phyloP scores from a whole-genome alignment of 1,140 invertebrate species.

The Eulimnadia texana region DNA sequence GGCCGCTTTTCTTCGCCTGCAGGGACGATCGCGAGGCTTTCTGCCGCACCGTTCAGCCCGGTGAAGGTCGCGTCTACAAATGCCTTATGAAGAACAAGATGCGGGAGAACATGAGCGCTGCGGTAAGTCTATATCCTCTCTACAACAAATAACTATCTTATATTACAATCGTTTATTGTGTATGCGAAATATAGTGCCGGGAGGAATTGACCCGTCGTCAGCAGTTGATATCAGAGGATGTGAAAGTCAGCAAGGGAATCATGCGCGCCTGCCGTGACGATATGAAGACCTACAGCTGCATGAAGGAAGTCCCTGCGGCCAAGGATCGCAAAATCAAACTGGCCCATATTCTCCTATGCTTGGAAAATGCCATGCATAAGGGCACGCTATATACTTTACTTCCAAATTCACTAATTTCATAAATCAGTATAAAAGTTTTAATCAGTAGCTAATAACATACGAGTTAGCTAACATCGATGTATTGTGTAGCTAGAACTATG shows the following conservation, averaged over 20 bases:
- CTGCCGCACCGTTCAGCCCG: slow-evolving; percentile 36
- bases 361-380: slow-evolving; percentile 71
- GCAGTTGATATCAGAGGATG: slow-evolving; percentile 77
- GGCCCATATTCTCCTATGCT: slow-evolving; percentile 80
- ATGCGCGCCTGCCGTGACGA: slow-evolving; percentile 78
- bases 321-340: slow-evolving; percentile 67
- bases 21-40: slow-evolving; percentile 57
- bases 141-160: background rate
- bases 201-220: slow-evolving; percentile 72
- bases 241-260: slow-evolving; percentile 73
- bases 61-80: slow-evolving; percentile 68
- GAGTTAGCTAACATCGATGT: too few species aligned
- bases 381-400: slow-evolving; percentile 24
- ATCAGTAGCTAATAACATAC: too few species aligned
- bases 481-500: too few species aligned
- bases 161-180: background rate
- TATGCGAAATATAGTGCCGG: slow-evolving; percentile 51
- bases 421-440: too few species aligned
- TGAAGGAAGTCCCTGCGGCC: slow-evolving; percentile 47
- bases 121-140: slow-evolving; percentile 26
- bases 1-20: slow-evolving; percentile 79
- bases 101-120: slow-evolving; percentile 43
- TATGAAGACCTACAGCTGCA: slow-evolving; percentile 62
- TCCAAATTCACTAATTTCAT: background rate
- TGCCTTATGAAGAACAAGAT: slow-evolving; percentile 79